Conservation (phyloP, 2,113 vertebrate species). For the Solea solea region DNA sequence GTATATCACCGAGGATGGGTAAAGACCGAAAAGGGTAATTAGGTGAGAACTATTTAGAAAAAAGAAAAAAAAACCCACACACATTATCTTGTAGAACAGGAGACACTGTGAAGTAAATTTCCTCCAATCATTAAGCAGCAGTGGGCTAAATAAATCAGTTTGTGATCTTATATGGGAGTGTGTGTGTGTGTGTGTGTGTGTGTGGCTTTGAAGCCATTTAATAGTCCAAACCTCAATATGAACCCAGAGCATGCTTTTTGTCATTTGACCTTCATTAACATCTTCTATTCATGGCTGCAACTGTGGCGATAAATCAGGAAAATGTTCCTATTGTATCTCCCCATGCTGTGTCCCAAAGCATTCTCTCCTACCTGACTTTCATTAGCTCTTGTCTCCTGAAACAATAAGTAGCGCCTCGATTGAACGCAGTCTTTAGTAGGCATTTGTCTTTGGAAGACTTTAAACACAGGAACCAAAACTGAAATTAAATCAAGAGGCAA, state of each 20-base stretch:
- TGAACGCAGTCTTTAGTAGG: slow-evolving; percentile 37
- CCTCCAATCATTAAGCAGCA: slow-evolving; percentile 60
- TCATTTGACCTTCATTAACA: slow-evolving; percentile 79
- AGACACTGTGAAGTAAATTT: slow-evolving; percentile 49
- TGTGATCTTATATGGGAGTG: not conserved
- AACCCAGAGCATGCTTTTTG: slow-evolving; percentile 55
- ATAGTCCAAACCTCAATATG: slow-evolving; percentile 62
- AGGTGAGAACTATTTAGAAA: slow-evolving; percentile 59
- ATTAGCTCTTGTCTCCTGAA: slow-evolving; percentile 64
- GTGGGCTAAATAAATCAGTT: slow-evolving; percentile 46
- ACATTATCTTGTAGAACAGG: slow-evolving; percentile 50
- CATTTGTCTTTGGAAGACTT: slow-evolving; percentile 36
- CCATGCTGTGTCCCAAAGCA: slow-evolving; percentile 30
- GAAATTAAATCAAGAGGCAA: slow-evolving; percentile 25
- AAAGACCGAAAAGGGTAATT: slow-evolving; percentile 66
- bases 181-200: not conserved
- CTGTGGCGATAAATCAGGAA: slow-evolving; percentile 69
- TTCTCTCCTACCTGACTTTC: slow-evolving; percentile 59
- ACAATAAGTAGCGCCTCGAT: slow-evolving; percentile 52
- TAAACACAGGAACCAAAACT: slow-evolving; percentile 26
- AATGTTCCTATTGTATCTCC: slow-evolving; percentile 64
- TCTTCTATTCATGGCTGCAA: slow-evolving; percentile 65
- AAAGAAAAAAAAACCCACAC: not conserved
- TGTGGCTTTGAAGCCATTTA: slow-evolving; percentile 44
- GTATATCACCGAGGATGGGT: slow-evolving; percentile 33